Base-by-base conservation (phyloP, 2,888 invertebrate genomes). In the Endotricha flammealis region DNA sequence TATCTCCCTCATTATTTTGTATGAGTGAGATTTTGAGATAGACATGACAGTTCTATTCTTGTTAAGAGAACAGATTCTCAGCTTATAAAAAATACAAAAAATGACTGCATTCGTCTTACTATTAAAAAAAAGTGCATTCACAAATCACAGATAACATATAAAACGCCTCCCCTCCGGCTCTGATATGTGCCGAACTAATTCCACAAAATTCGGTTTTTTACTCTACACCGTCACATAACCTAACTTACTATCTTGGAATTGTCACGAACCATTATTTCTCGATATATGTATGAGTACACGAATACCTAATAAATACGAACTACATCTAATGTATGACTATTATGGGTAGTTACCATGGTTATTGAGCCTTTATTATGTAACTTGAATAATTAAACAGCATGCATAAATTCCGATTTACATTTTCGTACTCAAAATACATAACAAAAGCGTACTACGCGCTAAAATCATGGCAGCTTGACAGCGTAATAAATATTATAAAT, bases 231-330 rank as follows among this genome's bases (percentile, higher is more conserved):
- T 40, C 40, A 42, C 37, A 55, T 50, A 62, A 54, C 53, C 64
- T 75, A 73, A 58, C 63, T 64, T 63, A 70, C 64, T n/a, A 60
- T 44, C 72, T 64, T 82, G 81, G 82, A 85, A 83, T 76, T 78
- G 78, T 83, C 82, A 83, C 83, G 80, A 82, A 82, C 81, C 81
- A 74, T 80, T 70, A 69, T 62, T 65, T 59, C 62, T 75, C 67
- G 65, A 70, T 71, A 74, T 57, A 67, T 50, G 60, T 66, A 4
- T 69, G 79, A 81, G 69, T 81, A 79, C 71, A 79, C 54, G 54
- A 57, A 65, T 68, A 69, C 48, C 53, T 60, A 63, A 55, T 69
- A 64, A 64, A 69, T 65, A 71, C 57, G 50, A 60, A 55, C 56
- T 62, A 64, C 53, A 48, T 46, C 65, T 64, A 65, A 73, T 69